Evolutionary conservation across 2,113 vertebrate species (phyloP), one percentile per base, ranked within the genome.

Genomic region (Pachypanchax playfairii): DNA sequence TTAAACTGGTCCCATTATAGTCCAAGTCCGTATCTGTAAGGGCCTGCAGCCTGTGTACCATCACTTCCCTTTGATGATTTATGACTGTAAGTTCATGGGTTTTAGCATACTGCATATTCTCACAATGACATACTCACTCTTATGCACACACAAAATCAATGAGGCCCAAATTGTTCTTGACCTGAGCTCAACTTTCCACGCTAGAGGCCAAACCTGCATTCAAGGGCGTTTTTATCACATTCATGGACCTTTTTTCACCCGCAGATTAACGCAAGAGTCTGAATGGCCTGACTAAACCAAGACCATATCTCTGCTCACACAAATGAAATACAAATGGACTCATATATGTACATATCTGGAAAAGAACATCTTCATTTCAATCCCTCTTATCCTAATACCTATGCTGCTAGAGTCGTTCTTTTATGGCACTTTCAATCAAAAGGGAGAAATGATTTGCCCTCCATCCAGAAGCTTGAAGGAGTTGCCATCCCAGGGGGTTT

Each of bases 1-100:
- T 92, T 91, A 92, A 94, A 93, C 92, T 85, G 89, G 61, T 83
- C 90, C 92, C 89, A 72, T 82, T 80, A 86, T 66, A 70, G 68
- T 51, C 60, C 55, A 72, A 65, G 79, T 79, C 77, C 66, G 42
- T 83, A 85, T 82, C 70, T 82, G 82, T 58, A 60, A 36, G 76
- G 52, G 79, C 75, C 71, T 65, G 85, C 82, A 79, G 90, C 90
- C 88, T 66, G 82, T 90, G 91, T 94, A 92, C 92, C 91, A 87
- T 87, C 90, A 86, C 88, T 87, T 86, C 73, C 69, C 78, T 64
- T 70, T 39, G 60, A 74, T 80, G 84, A 88, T 86, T 79, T 84
- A 88, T 72, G 60, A 64, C 73, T 68, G 64, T 55, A 59, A 69
- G 77, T 75, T 70, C 68, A 73, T 55, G 53, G 66, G 70, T 64